phyloP scores from a whole-genome alignment of 2,888 invertebrate genomes.

The Papilio elwesi region DNA sequence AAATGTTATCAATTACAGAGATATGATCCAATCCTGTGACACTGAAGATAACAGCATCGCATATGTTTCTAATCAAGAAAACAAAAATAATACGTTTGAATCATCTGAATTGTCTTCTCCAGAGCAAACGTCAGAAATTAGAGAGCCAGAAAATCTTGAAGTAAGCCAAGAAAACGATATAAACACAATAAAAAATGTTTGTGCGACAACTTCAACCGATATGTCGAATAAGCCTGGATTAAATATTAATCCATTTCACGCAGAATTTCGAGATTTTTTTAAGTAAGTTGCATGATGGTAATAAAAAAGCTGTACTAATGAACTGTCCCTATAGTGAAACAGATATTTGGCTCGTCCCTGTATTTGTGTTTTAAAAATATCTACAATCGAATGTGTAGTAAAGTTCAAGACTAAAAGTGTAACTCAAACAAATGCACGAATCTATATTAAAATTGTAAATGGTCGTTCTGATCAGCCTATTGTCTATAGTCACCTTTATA shows the following conservation, averaged over 20 bases:
- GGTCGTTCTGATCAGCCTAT: too few relatives aligned
- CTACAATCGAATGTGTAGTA: too few relatives aligned
- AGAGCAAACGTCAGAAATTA: slow-evolving; percentile 56
- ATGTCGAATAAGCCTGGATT: slow-evolving; percentile 46
- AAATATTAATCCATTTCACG: slow-evolving; percentile 57
- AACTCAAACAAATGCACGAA: too few relatives aligned
- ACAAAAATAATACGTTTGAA: slow-evolving; percentile 47
- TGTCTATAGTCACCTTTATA: neutral
- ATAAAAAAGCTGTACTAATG: too few relatives aligned
- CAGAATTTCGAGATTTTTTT: slow-evolving; percentile 65
- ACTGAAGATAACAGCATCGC: slow-evolving; percentile 41
- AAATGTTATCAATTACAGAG: slow-evolving; percentile 31
- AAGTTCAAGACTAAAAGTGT: too few relatives aligned
- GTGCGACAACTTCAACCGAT: slow-evolving; percentile 64
- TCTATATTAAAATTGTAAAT: too few relatives aligned
- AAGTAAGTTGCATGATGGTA: slow-evolving; percentile 53
- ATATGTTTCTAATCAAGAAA: slow-evolving; percentile 48
- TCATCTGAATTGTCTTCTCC: slow-evolving; percentile 60
- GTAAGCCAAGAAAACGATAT: slow-evolving; percentile 43
- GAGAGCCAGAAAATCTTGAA: slow-evolving; percentile 56
- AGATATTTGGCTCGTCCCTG: too few relatives aligned
- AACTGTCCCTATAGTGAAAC: too few relatives aligned
- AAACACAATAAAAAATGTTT: slow-evolving; percentile 50
- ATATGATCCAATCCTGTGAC: slow-evolving; percentile 42
- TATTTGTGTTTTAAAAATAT: too few relatives aligned